Percentiles rank a stretch among this genome's conserved stretches.
phyloP scores from a whole-genome alignment of 2,113 vertebrate species.

The Passer domesticus region DNA sequence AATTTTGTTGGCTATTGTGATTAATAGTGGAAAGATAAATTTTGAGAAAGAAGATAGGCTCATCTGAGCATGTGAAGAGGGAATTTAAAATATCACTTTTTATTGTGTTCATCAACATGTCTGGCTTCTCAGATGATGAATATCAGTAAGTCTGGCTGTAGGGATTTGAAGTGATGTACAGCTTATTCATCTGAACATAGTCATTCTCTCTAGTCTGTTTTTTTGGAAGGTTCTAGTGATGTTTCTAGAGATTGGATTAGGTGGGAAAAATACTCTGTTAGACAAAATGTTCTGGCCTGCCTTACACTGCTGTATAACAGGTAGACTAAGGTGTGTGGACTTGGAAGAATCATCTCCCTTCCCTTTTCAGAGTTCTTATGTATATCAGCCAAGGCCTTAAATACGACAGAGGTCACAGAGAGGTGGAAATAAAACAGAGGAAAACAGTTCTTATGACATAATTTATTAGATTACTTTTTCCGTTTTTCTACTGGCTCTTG shows the following conservation, averaged over 20 bases:
- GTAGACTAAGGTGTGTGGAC: neutral
- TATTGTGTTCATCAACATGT: neutral
- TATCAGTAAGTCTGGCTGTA: neutral
- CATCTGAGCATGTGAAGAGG: neutral
- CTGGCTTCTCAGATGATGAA: neutral
- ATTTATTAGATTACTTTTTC: neutral
- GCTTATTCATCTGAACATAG: neutral
- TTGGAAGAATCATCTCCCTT: neutral
- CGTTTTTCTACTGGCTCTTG: neutral
- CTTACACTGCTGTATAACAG: neutral
- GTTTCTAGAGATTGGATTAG: neutral
- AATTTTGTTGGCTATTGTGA: neutral
- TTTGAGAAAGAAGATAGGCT: neutral
- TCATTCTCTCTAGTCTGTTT: neutral
- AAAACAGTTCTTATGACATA: neutral
- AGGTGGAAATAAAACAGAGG: neutral
- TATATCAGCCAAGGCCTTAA: neutral
- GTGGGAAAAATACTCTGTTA: neutral
- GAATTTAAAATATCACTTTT: neutral
- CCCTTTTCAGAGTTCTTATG: neutral
- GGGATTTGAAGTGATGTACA: neutral
- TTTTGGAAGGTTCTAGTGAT: neutral
- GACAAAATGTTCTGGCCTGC: neutral
- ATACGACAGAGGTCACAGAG: neutral
- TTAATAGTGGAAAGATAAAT: neutral